Percentiles rank a stretch among this genome's conserved stretches.
Conservation (phyloP, 2,888 invertebrate species). For the Allygus modestus region DNA sequence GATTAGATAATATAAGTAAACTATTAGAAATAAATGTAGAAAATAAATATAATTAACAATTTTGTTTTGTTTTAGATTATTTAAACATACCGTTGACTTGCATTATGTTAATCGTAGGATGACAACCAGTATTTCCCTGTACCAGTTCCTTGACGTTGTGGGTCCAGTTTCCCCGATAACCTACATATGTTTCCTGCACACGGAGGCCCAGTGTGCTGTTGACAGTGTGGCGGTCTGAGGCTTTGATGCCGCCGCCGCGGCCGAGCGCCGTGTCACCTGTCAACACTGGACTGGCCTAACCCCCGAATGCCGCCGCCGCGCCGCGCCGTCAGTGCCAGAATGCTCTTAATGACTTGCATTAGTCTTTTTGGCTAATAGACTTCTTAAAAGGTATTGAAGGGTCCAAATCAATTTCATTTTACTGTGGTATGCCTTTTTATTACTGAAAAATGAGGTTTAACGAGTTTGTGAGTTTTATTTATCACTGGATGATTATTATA, state of each 20-base stretch:
- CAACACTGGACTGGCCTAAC: not conserved
- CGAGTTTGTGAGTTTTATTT: too few relatives aligned
- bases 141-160: too few relatives aligned
- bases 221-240: not conserved
- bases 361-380: not conserved
- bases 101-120: too few relatives aligned
- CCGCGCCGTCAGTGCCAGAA: not conserved
- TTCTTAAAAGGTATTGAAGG: not conserved
- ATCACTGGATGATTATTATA: too few relatives aligned
- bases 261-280: slow-evolving; percentile 7
- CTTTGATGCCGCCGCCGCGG: slow-evolving; percentile 24
- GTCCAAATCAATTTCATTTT: not conserved
- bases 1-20: too few relatives aligned
- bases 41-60: too few relatives aligned
- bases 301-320: slow-evolving; percentile 1
- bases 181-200: not conserved
- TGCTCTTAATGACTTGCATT: slow-evolving; percentile 21
- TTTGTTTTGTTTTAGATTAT: too few relatives aligned
- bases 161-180: not conserved
- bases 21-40: too few relatives aligned
- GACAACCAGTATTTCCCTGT: too few relatives aligned
- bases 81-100: too few relatives aligned
- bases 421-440: too few relatives aligned
- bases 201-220: not conserved
- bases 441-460: too few relatives aligned